A percentile compares a stretch with the other conserved stretches of the same genome.
Conservation (phyloP, 2,888 invertebrate species). For the Sphaerophoria taeniata region DNA sequence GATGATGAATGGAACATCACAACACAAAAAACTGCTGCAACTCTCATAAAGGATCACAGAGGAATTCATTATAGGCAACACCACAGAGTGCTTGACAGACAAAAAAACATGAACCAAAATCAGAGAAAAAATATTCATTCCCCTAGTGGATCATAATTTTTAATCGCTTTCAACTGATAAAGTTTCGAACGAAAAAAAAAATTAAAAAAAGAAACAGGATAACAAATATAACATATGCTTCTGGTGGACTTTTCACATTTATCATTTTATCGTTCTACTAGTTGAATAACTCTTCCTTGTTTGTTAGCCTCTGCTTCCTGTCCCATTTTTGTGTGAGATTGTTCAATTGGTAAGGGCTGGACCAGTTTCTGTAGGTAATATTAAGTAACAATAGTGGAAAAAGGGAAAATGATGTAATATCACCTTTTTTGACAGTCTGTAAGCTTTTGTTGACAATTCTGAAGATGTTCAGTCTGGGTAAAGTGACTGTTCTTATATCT, state of each 20-base stretch:
- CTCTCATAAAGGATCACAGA: conserved; percentile 49
- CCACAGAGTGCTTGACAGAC: neutral
- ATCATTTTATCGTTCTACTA: conserved; percentile 44
- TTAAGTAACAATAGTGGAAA: too few species aligned
- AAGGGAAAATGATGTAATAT: too few species aligned
- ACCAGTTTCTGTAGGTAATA: neutral
- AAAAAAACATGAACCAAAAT: neutral
- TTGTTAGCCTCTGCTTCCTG: conserved; percentile 56
- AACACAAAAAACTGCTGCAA: conserved; percentile 58
- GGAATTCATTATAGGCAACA: conserved; percentile 43
- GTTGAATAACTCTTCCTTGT: conserved; percentile 64
- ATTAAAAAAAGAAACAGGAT: neutral
- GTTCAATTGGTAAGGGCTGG: neutral
- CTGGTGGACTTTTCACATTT: conserved; percentile 26
- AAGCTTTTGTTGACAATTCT: too few species aligned
- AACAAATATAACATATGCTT: conserved; percentile 37
- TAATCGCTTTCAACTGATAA: conserved; percentile 72
- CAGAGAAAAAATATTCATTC: neutral
- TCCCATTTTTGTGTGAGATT: conserved; percentile 35
- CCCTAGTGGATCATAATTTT: conserved; percentile 71
- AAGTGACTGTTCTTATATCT: too few species aligned
- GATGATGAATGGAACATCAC: conserved; percentile 64
- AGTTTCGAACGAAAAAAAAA: conserved; percentile 40
- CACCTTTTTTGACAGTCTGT: too few species aligned
- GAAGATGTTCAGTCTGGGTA: too few species aligned